Percentiles rank a stretch among this genome's conserved stretches.
phyloP scores from a whole-genome alignment of 2,888 invertebrate genomes.

The Parnassius smintheus region DNA sequence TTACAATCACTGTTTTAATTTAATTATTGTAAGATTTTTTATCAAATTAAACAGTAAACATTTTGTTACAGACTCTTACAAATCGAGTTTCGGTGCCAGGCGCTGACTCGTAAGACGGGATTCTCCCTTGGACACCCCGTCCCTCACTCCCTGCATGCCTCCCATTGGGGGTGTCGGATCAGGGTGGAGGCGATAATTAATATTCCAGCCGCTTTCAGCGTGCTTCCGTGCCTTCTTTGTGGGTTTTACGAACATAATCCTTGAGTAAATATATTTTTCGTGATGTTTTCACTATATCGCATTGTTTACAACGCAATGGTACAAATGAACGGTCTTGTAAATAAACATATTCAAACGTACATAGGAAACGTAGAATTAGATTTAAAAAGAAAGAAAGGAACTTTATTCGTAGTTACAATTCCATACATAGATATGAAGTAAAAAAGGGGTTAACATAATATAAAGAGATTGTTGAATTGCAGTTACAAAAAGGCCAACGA shows the following conservation, averaged over 20 bases:
- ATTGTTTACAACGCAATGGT: not conserved
- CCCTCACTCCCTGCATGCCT: slow-evolving; percentile 11
- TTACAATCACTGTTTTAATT: no score
- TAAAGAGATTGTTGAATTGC: no score
- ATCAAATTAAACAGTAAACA: no score
- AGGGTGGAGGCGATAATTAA: slow-evolving; percentile 55
- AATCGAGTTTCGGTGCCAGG: slow-evolving; percentile 60
- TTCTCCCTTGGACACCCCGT: slow-evolving; percentile 29
- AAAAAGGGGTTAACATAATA: no score
- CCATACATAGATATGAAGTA: no score
- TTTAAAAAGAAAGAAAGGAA: no score
- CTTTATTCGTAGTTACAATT: no score
- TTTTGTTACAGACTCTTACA: slow-evolving; percentile 35
- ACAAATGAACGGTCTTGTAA: not conserved
- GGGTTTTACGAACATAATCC: slow-evolving; percentile 34
- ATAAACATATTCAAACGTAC: no score
- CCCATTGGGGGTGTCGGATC: slow-evolving; percentile 31
- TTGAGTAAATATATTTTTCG: slow-evolving; percentile 24
- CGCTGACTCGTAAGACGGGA: slow-evolving; percentile 48
- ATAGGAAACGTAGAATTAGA: no score
- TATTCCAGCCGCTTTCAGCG: slow-evolving; percentile 46
- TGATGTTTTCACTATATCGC: slow-evolving; percentile 1
- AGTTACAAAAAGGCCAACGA: no score
- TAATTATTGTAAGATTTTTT: no score
- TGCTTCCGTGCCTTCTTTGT: slow-evolving; percentile 43